Conservation (phyloP, 2,113 vertebrate genomes). For the Setophaga petechia region DNA sequence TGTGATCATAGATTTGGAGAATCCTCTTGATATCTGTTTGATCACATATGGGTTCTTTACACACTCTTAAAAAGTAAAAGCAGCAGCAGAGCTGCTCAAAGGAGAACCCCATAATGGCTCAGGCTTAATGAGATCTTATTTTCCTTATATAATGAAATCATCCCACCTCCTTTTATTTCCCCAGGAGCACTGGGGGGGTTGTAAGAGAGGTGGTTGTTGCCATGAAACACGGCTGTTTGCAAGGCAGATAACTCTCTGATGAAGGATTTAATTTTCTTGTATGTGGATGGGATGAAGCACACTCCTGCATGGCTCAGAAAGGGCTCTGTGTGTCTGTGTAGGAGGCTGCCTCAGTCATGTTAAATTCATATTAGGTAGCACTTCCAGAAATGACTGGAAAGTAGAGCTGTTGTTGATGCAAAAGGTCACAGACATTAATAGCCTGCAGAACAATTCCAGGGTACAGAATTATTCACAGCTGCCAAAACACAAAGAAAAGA, state of each 20-base stretch:
- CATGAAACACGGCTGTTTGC: background rate
- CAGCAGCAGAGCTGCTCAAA: background rate
- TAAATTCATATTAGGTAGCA: slow-evolving; percentile 24
- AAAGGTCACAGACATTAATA: slow-evolving; percentile 46
- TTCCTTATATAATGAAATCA: background rate
- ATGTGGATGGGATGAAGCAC: background rate
- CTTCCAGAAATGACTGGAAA: slow-evolving; percentile 26
- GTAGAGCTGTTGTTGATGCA: slow-evolving; percentile 1
- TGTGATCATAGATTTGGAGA: background rate
- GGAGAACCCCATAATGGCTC: background rate
- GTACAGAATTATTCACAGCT: slow-evolving; percentile 29
- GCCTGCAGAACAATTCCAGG: slow-evolving; percentile 6
- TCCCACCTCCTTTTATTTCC: background rate
- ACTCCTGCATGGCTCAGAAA: background rate
- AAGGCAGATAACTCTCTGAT: background rate
- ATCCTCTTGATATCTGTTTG: background rate
- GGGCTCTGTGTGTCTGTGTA: background rate
- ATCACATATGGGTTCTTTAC: background rate
- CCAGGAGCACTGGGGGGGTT: background rate
- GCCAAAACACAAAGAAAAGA: slow-evolving; percentile 14
- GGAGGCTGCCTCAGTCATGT: background rate
- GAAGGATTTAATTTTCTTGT: background rate
- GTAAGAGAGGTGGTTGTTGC: background rate
- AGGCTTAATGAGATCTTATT: background rate
- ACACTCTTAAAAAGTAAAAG: background rate